These are phyloP conservation scores for Pollicipes pollicipes DNA, from an alignment of 1,140 invertebrate genomes.

Conservation along the genomic window DNA sequence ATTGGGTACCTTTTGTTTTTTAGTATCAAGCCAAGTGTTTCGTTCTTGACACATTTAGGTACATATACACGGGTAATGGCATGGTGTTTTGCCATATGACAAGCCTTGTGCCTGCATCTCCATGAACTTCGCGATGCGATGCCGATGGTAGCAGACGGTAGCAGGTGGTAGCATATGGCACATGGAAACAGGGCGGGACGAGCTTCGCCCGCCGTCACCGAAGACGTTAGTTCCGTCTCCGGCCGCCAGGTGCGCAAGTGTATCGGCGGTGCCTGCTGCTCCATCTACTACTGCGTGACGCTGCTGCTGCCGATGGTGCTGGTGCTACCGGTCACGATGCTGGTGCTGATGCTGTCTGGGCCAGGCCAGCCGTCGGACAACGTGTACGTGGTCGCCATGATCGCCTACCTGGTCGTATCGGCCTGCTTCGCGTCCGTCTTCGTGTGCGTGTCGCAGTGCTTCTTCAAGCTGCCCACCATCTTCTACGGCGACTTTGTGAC, in stretches of 20 bases:
- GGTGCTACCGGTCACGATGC: not conserved
- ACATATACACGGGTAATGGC: too few relatives aligned
- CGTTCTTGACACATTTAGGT: too few relatives aligned
- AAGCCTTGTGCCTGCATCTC: too few relatives aligned
- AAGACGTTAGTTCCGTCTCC: too few relatives aligned
- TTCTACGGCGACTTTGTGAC: not conserved
- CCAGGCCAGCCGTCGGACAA: not conserved
- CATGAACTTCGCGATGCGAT: too few relatives aligned
- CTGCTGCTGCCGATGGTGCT: not conserved
- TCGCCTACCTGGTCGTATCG: not conserved
- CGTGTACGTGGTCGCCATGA: not conserved
- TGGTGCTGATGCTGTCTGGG: not conserved
- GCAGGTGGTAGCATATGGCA: too few relatives aligned
- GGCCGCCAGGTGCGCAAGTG: not conserved
- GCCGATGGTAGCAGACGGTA: too few relatives aligned
- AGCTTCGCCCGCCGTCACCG: too few relatives aligned
- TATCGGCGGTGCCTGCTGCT: not conserved
- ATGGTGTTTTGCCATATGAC: too few relatives aligned
- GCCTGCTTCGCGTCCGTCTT: not conserved
- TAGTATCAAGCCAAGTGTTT: too few relatives aligned
- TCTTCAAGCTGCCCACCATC: not conserved
- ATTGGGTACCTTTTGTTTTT: too few relatives aligned
- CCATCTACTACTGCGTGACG: not conserved
- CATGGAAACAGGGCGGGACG: too few relatives aligned
- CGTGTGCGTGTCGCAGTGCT: constrained; percentile 1